A percentile compares a stretch with the other conserved stretches of the same genome.
Evolutionary conservation across 2,113 vertebrate species (phyloP).

Genomic region (Acrocephalus kingi): DNA sequence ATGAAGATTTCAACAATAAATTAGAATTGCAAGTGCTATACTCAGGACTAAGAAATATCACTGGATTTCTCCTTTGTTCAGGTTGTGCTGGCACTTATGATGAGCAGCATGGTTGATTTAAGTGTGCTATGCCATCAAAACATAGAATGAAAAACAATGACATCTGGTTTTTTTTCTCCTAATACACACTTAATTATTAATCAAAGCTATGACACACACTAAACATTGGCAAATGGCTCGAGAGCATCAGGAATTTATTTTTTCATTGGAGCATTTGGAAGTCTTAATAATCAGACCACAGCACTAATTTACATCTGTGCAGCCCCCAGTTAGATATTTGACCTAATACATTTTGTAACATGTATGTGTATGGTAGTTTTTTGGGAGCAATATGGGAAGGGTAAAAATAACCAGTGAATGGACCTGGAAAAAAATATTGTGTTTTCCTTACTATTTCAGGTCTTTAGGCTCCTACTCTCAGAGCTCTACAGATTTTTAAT

Average conservation of each 20-base stretch:
- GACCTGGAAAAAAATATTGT: not conserved
- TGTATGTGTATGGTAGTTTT: not conserved
- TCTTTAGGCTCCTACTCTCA: not conserved
- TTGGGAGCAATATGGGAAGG: not conserved
- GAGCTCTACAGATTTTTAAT: not conserved
- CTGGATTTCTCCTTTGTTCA: not conserved
- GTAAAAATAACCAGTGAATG: not conserved
- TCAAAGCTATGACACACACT: not conserved
- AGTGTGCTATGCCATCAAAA: not conserved
- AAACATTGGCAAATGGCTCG: slow-evolving; percentile 29
- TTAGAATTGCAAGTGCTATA: not conserved
- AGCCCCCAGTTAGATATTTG: not conserved
- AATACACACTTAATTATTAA: slow-evolving; percentile 41
- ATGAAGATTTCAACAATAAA: not conserved
- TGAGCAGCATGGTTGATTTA: not conserved
- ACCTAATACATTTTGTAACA: not conserved
- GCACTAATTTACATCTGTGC: not conserved
- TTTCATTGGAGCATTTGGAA: slow-evolving; percentile 29
- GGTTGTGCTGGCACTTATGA: not conserved
- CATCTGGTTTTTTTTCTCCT: slow-evolving; percentile 41
- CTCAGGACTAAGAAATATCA: not conserved
- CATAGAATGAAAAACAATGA: slow-evolving; percentile 3
- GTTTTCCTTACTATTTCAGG: not conserved
- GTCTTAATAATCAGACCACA: not conserved
- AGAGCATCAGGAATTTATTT: slow-evolving; percentile 27